Percentiles rank a stretch among this genome's conserved stretches.
Evolutionary conservation across 2,797 vertebrate species (phyloP).

Genomic region (Clarias laeviceps): DNA sequence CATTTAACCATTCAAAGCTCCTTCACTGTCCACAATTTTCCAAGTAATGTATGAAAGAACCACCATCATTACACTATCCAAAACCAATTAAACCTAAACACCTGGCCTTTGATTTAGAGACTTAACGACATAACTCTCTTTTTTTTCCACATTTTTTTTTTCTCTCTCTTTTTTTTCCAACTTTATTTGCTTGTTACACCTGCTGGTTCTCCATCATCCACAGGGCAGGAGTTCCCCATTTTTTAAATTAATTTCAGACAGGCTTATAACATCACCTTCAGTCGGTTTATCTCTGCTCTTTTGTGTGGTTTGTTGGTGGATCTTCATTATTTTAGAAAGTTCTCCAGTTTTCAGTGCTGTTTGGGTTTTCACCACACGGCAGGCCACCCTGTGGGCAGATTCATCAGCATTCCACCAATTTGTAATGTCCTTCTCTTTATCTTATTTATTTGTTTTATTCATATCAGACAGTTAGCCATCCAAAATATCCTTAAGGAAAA

Average conservation of each 20-base stretch:
- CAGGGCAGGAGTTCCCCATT: neutral
- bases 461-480: neutral
- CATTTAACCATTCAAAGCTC: neutral
- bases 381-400: conserved; percentile 25
- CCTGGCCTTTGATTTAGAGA: neutral
- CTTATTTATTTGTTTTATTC: neutral
- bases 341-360: conserved; percentile 72
- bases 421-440: neutral
- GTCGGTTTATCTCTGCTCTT: neutral
- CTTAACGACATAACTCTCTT: neutral
- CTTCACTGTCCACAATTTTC: neutral
- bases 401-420: neutral
- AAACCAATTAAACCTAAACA: neutral
- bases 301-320: neutral
- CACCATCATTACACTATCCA: neutral
- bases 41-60: neutral
- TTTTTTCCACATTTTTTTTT: too few relatives aligned
- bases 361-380: conserved; percentile 42
- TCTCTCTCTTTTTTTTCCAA: neutral
- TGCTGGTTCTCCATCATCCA: neutral
- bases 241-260: neutral
- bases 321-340: conserved; percentile 54
- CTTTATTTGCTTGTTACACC: neutral
- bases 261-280: neutral
- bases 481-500: neutral